A percentile compares a stretch with the other conserved stretches of the same genome.
Evolutionary conservation across 2,113 vertebrate genomes (phyloP).

Genomic region (Marcusenius ussheri): DNA sequence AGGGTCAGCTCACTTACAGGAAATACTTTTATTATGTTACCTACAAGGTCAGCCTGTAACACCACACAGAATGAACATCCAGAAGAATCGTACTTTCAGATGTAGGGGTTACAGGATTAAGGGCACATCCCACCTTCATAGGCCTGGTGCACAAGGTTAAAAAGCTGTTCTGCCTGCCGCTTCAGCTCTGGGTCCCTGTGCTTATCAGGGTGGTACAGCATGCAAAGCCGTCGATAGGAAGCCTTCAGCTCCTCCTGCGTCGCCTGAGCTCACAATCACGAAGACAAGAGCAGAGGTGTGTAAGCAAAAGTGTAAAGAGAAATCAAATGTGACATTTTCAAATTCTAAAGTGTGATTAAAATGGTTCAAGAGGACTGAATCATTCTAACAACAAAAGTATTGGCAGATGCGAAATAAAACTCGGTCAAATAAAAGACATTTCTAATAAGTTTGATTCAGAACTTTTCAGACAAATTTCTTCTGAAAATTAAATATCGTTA

Average conservation of each 20-base stretch:
- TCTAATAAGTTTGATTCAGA: neutral
- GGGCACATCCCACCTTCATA: slow-evolving; percentile 78
- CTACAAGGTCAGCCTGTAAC: neutral
- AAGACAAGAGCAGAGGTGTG: neutral
- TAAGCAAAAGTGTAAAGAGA: neutral
- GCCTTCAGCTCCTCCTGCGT: slow-evolving; percentile 91
- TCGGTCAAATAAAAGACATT: neutral
- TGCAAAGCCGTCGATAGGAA: slow-evolving; percentile 87
- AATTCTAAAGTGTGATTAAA: neutral
- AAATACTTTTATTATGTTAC: neutral
- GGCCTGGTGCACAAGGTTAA: slow-evolving; percentile 92
- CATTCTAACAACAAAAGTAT: neutral
- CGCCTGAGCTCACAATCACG: slow-evolving; percentile 59
- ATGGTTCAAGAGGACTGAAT: neutral
- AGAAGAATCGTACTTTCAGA: neutral
- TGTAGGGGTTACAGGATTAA: neutral
- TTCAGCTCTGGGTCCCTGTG: slow-evolving; percentile 94
- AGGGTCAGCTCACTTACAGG: neutral
- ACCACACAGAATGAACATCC: neutral
- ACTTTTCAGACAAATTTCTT: neutral
- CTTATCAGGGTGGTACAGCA: slow-evolving; percentile 98
- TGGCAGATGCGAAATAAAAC: neutral
- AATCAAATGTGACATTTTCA: neutral
- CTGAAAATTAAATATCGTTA: neutral
- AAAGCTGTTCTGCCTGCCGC: slow-evolving; percentile 80